Evolutionary conservation across 2,797 vertebrate species (phyloP), one percentile per base, ranked within the genome.

Genomic region (Antrozous pallidus): DNA sequence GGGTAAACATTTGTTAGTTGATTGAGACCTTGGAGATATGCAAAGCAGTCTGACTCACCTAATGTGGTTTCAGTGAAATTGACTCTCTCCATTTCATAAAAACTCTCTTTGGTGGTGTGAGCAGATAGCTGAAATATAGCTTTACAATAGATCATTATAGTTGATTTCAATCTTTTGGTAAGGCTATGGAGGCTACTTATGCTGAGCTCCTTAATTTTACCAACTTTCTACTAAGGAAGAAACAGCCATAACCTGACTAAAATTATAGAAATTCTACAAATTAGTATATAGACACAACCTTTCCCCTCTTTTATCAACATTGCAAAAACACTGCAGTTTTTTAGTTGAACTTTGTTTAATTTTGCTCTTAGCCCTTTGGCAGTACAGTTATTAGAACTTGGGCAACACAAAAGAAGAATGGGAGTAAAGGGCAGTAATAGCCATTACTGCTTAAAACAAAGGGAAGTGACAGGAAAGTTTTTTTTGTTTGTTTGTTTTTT

Each of bases 291-390:
- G 78, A 75, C 12, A 69, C 14, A n/a, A 84, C 16, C 26, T 88
- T 91, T 84, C 22, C 42, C 42, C 17, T 63, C 36, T 91, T 93
- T 93, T 65, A 42, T 36, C 40, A 78, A 92, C 40, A 3, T 54
- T 24, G 79, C 80, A 83, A 79, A 45, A 92, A 78, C 51, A 89
- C 42, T 67, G 40, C 38, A 38, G 13, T 51, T 73, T 56, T 78
- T 93, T 94, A 69, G 49, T 88, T 85, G 92, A 96, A 95, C 45
- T 96, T 94, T 88, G 51, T 20, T 6, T 11, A 47, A 73, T 78
- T 74, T 95, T 95, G 4, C 28, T 16, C 28, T 70, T 74, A 91
- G 49, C 22, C 33, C 14, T 56, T 81, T 93, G 83, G 54, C 74
- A 78, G 12, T 78, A 31, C 11, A 83, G 1, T 70, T 54, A 17